Percentiles rank a stretch among this genome's conserved stretches.
phyloP scores from a whole-genome alignment of 2,888 invertebrate genomes.

The Lampropteryx suffumata region DNA sequence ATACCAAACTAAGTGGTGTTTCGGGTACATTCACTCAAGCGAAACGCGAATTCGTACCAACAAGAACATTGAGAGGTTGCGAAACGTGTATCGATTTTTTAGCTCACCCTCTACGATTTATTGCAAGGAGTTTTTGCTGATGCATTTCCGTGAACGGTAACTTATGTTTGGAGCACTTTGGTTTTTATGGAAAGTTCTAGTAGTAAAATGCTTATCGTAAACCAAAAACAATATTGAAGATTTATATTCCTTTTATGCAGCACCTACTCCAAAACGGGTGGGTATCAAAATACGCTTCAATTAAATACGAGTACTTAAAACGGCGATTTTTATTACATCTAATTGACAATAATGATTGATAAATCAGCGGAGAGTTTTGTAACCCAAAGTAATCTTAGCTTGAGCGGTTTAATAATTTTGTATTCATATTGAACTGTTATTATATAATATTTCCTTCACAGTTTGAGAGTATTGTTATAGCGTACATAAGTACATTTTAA shows the following conservation, averaged over 20 bases:
- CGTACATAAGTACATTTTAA: no score
- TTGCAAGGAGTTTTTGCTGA: constrained; percentile 50
- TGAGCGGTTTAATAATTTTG: no score
- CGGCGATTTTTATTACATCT: no score
- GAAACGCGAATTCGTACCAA: constrained; percentile 37
- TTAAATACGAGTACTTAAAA: no score
- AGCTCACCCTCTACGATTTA: constrained; percentile 47
- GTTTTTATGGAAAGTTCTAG: constrained; percentile 23
- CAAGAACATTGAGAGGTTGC: constrained; percentile 37
- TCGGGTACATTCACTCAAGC: constrained; percentile 70
- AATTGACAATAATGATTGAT: no score
- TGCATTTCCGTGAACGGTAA: constrained; percentile 43
- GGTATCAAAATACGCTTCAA: no score
- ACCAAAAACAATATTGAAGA: constrained; percentile 16
- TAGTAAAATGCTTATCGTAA: constrained; percentile 19
- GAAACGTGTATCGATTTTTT: constrained; percentile 51
- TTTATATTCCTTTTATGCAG: constrained; percentile 23
- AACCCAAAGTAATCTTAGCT: no score
- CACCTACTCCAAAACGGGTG: neutral
- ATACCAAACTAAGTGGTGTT: constrained; percentile 78
- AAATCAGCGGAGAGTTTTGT: no score
- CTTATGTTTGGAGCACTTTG: constrained; percentile 31
- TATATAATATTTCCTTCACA: no score
- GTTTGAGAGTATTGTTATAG: no score
- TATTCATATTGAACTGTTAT: no score